Evolutionary conservation across 2,113 vertebrate species (phyloP).

Genomic region (Nesogale talazaci): DNA sequence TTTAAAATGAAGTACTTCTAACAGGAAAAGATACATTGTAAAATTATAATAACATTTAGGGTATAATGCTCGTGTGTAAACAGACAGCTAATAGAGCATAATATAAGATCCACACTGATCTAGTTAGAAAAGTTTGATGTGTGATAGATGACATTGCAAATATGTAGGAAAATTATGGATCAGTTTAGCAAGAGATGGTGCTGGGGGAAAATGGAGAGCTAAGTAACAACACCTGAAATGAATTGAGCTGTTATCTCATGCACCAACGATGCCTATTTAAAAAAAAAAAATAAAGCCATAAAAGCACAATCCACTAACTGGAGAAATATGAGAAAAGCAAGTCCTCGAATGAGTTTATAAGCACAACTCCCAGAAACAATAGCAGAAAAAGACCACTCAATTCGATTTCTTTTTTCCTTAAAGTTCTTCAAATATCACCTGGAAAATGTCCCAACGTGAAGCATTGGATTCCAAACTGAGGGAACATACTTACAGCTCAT

Average conservation of each 20-base stretch:
- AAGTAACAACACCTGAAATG: neutral
- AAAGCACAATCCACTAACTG: neutral
- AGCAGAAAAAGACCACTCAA: no score
- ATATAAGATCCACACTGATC: neutral
- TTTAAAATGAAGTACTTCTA: no score
- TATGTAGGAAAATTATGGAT: neutral
- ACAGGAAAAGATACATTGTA: neutral
- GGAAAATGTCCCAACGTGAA: no score
- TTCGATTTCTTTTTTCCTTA: no score
- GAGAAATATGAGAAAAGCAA: neutral
- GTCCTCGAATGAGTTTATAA: neutral
- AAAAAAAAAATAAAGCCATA: neutral
- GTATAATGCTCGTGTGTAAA: neutral
- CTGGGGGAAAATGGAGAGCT: neutral
- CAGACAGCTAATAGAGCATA: neutral
- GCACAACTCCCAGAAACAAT: neutral
- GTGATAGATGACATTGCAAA: neutral
- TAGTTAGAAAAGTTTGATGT: neutral
- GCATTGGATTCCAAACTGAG: no score
- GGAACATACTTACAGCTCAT: no score
- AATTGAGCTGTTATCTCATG: neutral
- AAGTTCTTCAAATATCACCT: no score
- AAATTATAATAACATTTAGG: neutral
- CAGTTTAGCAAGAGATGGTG: neutral
- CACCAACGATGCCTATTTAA: neutral